Evolutionary conservation across 2,113 vertebrate genomes (phyloP).

Genomic region (Tachycineta bicolor): DNA sequence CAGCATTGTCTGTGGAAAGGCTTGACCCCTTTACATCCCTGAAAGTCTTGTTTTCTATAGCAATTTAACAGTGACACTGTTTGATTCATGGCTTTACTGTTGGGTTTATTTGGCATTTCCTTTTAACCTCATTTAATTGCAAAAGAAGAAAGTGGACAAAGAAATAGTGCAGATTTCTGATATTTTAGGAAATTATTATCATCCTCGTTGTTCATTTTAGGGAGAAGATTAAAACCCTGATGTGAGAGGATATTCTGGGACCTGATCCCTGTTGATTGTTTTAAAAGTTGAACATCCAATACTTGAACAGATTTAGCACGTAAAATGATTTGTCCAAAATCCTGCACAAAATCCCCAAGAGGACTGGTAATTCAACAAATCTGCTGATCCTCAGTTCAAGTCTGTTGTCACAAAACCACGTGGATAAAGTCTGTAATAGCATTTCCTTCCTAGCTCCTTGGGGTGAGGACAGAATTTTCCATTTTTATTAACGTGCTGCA

Average conservation of each 20-base stretch:
- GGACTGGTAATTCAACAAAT: neutral
- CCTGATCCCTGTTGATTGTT: neutral
- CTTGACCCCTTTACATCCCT: neutral
- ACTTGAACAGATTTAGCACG: neutral
- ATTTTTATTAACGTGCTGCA: neutral
- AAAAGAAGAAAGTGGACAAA: neutral
- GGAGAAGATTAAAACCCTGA: neutral
- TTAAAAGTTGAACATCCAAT: neutral
- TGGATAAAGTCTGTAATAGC: neutral
- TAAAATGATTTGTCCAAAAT: neutral
- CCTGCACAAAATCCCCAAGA: neutral
- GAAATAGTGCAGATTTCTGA: neutral
- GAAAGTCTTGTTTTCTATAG: neutral
- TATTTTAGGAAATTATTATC: neutral
- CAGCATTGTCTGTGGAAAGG: neutral
- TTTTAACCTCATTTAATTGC: neutral
- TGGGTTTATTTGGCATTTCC: neutral
- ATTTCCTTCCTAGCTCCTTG: constrained; percentile 14
- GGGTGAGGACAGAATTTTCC: neutral
- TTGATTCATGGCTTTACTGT: neutral
- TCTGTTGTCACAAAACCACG: neutral
- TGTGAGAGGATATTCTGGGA: neutral
- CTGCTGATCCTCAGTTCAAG: neutral
- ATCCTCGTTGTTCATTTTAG: neutral
- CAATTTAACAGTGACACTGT: neutral